phyloP scores from a whole-genome alignment of 2,113 vertebrate species.

The Nothobranchius kuhntae region DNA sequence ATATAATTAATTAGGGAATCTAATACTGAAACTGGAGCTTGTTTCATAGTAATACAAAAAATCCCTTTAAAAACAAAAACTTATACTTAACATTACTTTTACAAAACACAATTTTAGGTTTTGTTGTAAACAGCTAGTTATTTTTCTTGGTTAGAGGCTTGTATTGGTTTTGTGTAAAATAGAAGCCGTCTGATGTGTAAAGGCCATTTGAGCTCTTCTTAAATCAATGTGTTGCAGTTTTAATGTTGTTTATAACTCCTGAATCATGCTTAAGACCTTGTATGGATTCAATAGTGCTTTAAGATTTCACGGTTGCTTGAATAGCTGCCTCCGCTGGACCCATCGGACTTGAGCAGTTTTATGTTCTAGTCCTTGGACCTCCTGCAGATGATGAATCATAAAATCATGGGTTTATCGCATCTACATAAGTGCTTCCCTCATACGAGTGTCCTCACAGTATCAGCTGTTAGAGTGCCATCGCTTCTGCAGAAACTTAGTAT shows the following conservation, averaged over 20 bases:
- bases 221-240: conserved; percentile 16
- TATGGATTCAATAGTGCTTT: conserved; percentile 52
- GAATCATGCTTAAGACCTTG: conserved; percentile 62
- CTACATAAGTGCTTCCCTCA: conserved; percentile 59
- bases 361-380: conserved; percentile 75
- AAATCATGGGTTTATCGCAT: conserved; percentile 72
- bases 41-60: background rate
- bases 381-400: conserved; percentile 67
- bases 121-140: no score
- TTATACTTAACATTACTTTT: no score
- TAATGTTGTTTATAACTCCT: conserved; percentile 54
- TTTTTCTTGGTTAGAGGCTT: no score
- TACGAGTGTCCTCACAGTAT: conserved; percentile 62
- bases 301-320: conserved; percentile 59
- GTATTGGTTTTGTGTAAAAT: no score
- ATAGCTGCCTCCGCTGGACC: conserved; percentile 20
- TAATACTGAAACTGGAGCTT: background rate
- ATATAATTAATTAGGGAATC: background rate
- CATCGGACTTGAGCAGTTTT: conserved; percentile 66
- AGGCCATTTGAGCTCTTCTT: background rate
- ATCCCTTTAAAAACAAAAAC: background rate
- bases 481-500: conserved; percentile 22
- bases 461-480: conserved; percentile 40
- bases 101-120: no score
- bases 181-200: no score